These are phyloP conservation scores for Formica aserva DNA, from an alignment of 2,888 invertebrate species.

Conservation along the genomic window DNA sequence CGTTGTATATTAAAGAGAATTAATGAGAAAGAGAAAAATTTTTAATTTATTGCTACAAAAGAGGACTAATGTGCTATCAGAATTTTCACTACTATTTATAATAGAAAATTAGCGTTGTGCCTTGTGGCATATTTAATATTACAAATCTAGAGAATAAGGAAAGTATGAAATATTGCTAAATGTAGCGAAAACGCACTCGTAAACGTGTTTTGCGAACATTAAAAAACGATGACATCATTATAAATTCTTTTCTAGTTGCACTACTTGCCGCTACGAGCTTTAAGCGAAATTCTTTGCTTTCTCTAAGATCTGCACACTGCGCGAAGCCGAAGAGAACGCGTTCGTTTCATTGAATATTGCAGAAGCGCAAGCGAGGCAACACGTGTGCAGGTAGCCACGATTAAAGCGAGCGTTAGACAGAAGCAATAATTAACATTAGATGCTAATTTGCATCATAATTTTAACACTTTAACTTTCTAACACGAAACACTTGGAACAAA, in stretches of 20 bases:
- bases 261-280: constrained; percentile 46
- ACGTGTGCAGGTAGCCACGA: constrained; percentile 72
- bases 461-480: constrained; percentile 14
- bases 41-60: not conserved
- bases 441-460: constrained; percentile 29
- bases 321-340: constrained; percentile 57
- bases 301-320: constrained; percentile 59
- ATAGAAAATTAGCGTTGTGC: constrained; percentile 1
- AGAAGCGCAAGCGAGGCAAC: constrained; percentile 72
- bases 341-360: constrained; percentile 55
- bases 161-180: not conserved
- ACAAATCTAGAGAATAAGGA: not conserved
- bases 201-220: not conserved
- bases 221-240: constrained; percentile 1
- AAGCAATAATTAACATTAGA: constrained; percentile 40
- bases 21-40: constrained; percentile 9
- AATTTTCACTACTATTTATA: not conserved
- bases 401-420: constrained; percentile 56
- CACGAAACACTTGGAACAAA: constrained; percentile 25
- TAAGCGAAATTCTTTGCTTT: constrained; percentile 33
- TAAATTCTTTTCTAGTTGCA: constrained; percentile 39
- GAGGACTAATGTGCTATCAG: not conserved
- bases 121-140: not conserved
- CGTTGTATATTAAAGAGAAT: not conserved
- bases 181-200: not conserved